Base-by-base conservation (phyloP, 2,888 invertebrate species). In the Luperina testacea region DNA sequence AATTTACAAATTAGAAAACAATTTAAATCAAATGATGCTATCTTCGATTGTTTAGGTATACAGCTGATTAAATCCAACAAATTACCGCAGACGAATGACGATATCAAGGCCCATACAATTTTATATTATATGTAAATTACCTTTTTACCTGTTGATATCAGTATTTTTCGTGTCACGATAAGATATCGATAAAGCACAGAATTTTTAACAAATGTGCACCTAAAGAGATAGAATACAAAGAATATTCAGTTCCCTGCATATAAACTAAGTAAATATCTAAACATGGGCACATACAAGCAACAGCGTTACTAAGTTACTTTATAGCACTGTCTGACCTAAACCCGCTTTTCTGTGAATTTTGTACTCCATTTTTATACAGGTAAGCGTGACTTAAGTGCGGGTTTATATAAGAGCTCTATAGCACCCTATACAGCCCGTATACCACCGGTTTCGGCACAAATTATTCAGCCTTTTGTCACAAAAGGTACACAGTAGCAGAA, bases 121-220 rank as follows among this genome's bases (percentile, higher is more conserved):
- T 42, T 65, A 32, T n/a, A 57, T n/a, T 57, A 2, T 20, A 68
- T 63, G 61, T 57, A 63, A 72, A 81, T 78, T 48, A 42, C 27
- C 6, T 68, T 67, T 63, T 68, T 77, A 71, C 48, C 68, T 42
- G 32, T 45, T 64, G 17, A 9, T 81, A 78, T 51, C 53, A 20
- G 20, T 72, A 63, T 51, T 45, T 75, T 80, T 59, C 5, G 57
- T 69, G 13, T 48, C 27, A 24, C 20, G 84, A 84, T 84, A 73
- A 84, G 73, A 84, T 80, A 80, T 64, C 27, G 63, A 27, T 45
- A 69, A 63, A 63, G 3, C 15, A 48, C 15, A 15, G 6, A 48
- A 4, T 15, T 48, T 48, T 48, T 48, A 48, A 15, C 48, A 15
- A 48, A 57, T 57, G 6, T 45, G 48, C 20, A n/a, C 38, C 15